Evolutionary conservation across 2,113 vertebrate species (phyloP).

Genomic region (Varanus salvator): DNA sequence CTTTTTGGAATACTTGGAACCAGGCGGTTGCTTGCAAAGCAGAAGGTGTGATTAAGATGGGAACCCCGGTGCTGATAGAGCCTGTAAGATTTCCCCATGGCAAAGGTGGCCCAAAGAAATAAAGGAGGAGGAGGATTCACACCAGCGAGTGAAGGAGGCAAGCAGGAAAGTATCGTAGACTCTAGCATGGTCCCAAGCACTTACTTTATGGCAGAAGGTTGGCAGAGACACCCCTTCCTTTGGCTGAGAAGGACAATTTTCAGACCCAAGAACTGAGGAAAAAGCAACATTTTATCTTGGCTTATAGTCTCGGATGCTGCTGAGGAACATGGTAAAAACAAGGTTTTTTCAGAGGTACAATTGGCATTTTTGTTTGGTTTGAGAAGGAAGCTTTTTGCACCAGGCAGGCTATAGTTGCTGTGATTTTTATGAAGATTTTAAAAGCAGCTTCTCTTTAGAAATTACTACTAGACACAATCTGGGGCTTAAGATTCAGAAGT

Average conservation of each 20-base stretch:
- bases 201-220: background rate
- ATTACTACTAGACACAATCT: background rate
- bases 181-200: background rate
- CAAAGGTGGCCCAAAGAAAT: background rate
- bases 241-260: background rate
- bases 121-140: background rate
- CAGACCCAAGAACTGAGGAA: background rate
- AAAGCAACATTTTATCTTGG: background rate
- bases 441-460: background rate
- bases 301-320: background rate
- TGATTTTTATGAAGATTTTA: background rate
- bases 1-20: no score
- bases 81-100: background rate
- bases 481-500: constrained; percentile 10
- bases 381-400: background rate
- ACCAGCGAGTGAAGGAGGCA: background rate
- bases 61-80: background rate
- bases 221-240: background rate
- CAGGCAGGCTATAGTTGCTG: no score
- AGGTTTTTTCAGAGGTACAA: background rate
- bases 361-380: background rate
- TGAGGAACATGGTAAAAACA: background rate
- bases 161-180: no score
- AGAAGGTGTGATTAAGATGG: no score
- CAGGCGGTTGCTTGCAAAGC: no score